Conservation (phyloP, 2,888 invertebrate species). For the Vannuccia rotundouncinata region DNA sequence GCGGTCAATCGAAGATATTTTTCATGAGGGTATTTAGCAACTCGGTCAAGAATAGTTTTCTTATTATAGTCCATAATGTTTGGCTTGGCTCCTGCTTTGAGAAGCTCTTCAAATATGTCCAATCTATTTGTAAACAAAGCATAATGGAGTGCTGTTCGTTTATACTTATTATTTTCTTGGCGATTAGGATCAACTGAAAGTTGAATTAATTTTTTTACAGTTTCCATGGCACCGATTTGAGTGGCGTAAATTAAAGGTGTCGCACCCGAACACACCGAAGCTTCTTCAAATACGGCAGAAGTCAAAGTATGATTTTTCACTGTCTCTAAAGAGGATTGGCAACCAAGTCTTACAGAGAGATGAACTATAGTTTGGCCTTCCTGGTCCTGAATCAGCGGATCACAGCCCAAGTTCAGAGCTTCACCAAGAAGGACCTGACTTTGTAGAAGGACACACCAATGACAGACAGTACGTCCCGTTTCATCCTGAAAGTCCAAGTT, state of each 20-base stretch:
- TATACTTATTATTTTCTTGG: conserved; percentile 44
- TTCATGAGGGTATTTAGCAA: conserved; percentile 45
- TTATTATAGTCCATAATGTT: conserved; percentile 45
- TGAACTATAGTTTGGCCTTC: conserved; percentile 39
- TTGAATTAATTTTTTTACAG: conserved; percentile 44
- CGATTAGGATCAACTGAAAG: conserved; percentile 45
- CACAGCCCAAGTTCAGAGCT: conserved; percentile 25
- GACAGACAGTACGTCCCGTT: conserved; percentile 67
- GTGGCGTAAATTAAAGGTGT: conserved; percentile 47
- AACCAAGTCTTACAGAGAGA: conserved; percentile 31
- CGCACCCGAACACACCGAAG: conserved; percentile 43
- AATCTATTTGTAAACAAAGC: conserved; percentile 44
- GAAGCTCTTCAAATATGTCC: conserved; percentile 45
- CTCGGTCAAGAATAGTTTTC: conserved; percentile 45
- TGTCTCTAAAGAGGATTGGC: conserved; percentile 27
- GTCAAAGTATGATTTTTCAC: conserved; percentile 28
- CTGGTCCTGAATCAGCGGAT: conserved; percentile 36
- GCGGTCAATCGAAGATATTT: conserved; percentile 43
- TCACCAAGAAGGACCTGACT: background rate
- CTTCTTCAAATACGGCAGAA: conserved; percentile 37
- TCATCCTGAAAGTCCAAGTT: conserved; percentile 85
- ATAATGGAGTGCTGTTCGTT: conserved; percentile 47
- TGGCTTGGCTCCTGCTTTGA: conserved; percentile 46
- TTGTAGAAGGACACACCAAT: conserved; percentile 36
- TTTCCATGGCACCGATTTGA: conserved; percentile 45